A percentile compares a stretch with the other conserved stretches of the same genome.
These are phyloP conservation scores for Caenorhabditis remanei DNA, from an alignment of 1,140 invertebrate genomes.

Conservation along the genomic window DNA sequence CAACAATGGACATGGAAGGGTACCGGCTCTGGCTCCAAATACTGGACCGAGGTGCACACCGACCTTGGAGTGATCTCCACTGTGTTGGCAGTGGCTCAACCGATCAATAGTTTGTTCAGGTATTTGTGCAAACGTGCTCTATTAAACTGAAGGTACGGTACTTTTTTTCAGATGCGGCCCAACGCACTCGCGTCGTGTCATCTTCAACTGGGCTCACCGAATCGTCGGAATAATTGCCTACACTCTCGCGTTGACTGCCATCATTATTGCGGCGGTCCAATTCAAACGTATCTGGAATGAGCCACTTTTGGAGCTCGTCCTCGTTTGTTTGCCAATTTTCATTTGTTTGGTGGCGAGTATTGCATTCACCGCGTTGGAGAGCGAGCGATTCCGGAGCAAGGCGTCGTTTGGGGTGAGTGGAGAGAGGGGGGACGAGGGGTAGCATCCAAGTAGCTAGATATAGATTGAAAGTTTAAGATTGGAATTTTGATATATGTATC, in stretches of 20 bases:
- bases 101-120: constrained; percentile 46
- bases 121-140: neutral
- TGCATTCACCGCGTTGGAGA: neutral
- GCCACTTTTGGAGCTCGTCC: constrained; percentile 46
- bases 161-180: constrained; percentile 15
- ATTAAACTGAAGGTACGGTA: too few relatives aligned
- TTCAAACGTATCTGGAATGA: constrained; percentile 45
- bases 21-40: constrained; percentile 17
- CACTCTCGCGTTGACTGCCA: constrained; percentile 28
- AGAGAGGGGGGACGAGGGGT: neutral
- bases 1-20: constrained; percentile 44
- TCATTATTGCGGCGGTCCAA: constrained; percentile 27
- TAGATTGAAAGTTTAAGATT: too few relatives aligned
- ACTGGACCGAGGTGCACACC: constrained; percentile 46
- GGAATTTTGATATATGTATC: too few relatives aligned
- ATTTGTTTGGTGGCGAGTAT: constrained; percentile 26
- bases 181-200: neutral
- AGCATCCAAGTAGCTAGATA: too few relatives aligned
- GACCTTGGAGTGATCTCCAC: constrained; percentile 33
- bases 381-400: constrained; percentile 2
- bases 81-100: constrained; percentile 14
- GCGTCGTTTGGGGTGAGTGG: constrained; percentile 19
- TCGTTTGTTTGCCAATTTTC: constrained; percentile 32
- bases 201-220: constrained; percentile 40
- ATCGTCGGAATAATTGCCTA: constrained; percentile 17